Conservation (phyloP, 92 coral and sea anemone species). For the Blastomussa wellsi region DNA sequence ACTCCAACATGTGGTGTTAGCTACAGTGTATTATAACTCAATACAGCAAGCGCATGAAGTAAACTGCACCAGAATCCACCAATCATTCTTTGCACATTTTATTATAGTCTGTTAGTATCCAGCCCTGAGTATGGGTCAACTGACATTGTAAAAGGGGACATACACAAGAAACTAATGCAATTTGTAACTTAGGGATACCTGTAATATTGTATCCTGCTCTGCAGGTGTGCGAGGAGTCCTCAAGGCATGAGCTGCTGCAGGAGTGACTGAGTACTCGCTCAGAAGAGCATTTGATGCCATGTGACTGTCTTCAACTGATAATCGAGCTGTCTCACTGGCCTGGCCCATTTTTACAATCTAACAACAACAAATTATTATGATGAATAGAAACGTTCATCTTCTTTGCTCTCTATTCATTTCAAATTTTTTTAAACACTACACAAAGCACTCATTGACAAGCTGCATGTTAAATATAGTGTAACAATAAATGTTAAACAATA, state of each 20-base stretch:
- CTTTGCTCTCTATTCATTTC: background rate
- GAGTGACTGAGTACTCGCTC: constrained; percentile 92
- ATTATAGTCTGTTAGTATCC: too few species aligned
- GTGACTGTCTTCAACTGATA: constrained; percentile 87
- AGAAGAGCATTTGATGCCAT: constrained; percentile 87
- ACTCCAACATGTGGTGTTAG: too few species aligned
- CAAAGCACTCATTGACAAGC: too few species aligned
- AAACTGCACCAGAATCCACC: too few species aligned
- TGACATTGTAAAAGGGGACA: background rate
- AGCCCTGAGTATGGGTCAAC: too few species aligned
- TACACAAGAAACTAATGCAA: too few species aligned
- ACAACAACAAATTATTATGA: background rate
- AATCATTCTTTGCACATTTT: too few species aligned
- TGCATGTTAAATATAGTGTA: too few species aligned
- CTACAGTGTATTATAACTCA: too few species aligned
- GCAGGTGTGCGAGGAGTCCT: constrained; percentile 98
- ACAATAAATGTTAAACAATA: too few species aligned
- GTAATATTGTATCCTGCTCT: constrained; percentile 91
- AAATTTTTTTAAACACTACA: too few species aligned
- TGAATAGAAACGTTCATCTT: background rate
- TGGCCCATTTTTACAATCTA: constrained; percentile 98
- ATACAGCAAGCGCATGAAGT: too few species aligned
- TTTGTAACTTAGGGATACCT: constrained; percentile 47
- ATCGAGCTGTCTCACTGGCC: constrained; percentile 97
- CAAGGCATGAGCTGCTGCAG: constrained; percentile 77